phyloP scores from a whole-genome alignment of 2,113 vertebrate genomes.

The Engraulis encrasicolus region DNA sequence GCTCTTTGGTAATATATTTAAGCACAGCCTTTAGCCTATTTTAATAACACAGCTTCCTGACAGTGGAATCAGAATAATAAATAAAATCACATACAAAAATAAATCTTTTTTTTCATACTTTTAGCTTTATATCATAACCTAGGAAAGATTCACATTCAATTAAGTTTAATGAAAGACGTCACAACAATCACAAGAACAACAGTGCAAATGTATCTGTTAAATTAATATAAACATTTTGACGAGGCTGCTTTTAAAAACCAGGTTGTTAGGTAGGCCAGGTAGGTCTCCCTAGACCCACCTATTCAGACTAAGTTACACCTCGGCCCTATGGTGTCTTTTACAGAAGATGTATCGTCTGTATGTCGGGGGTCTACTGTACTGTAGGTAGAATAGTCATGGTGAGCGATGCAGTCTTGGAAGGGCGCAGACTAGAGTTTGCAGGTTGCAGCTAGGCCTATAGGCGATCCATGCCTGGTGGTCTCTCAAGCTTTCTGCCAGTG shows the following conservation, averaged over 20 bases:
- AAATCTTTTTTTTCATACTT: conserved; percentile 1
- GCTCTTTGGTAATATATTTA: background rate
- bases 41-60: background rate
- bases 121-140: background rate
- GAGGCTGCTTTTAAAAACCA: background rate
- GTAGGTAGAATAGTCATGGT: too few relatives aligned
- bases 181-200: conserved; percentile 17
- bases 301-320: too few relatives aligned
- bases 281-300: too few relatives aligned
- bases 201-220: conserved; percentile 1
- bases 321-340: too few relatives aligned
- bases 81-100: conserved; percentile 13
- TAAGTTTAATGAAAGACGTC: conserved; percentile 1
- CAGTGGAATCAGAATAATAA: background rate
- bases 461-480: too few relatives aligned
- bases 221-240: background rate
- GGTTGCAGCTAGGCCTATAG: too few relatives aligned
- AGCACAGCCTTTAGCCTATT: background rate
- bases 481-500: too few relatives aligned
- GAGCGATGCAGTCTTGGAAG: too few relatives aligned
- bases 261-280: too few relatives aligned
- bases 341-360: too few relatives aligned
- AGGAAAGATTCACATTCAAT: conserved; percentile 18
- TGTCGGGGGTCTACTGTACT: too few relatives aligned
- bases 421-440: too few relatives aligned